Base-by-base conservation (phyloP, 2,113 vertebrate species). In the Zingel zingel region DNA sequence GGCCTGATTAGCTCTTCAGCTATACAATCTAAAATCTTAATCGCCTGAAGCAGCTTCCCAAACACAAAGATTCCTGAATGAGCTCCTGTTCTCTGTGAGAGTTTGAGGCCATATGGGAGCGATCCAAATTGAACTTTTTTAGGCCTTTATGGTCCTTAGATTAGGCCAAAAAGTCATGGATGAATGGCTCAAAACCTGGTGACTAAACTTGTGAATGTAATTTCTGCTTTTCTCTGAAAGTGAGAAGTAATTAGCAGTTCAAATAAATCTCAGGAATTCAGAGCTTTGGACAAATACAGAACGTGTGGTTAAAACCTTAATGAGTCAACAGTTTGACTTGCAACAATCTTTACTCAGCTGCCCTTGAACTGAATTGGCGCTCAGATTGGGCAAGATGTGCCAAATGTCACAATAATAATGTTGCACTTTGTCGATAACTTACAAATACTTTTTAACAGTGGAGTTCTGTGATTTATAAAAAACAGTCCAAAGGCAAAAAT, bases 51-150 rank as follows among this genome's bases (percentile, higher is more conserved):
- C 85, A 45, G 76, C 53, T 83, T 74, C 82, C 27, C 36, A 80
- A 86, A 89, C 71, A 21, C 72, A 21, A 14, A 87, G 74, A 81
- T 86, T 83, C 76, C 87, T 82, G 53, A 83, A 62, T 50, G 59
- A 82, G 74, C 66, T 78, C 45, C 74, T 77, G 74, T 54, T 67
- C 36, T 47, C 45, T 36, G 36, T n/a, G 71, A 71, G 69, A 57
- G 54, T 0, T 30, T n/a, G 15, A 81, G 81, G 64, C 64, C 67
- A 70, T 58, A 66, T 70, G 82, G 69, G 65, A 79, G 2, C 0
- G 6, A 50, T 47, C 47, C 58, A 68, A 80, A 33, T 45, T 2
- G 14, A 48, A 14, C 36, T 43, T 45, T 43, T 76, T 61, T 36
- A 54, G 19, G 10, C 7, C 21, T 73, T 61, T 21, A 4, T 25